phyloP scores from a whole-genome alignment of 2,888 invertebrate genomes.

The Buathra laborator region DNA sequence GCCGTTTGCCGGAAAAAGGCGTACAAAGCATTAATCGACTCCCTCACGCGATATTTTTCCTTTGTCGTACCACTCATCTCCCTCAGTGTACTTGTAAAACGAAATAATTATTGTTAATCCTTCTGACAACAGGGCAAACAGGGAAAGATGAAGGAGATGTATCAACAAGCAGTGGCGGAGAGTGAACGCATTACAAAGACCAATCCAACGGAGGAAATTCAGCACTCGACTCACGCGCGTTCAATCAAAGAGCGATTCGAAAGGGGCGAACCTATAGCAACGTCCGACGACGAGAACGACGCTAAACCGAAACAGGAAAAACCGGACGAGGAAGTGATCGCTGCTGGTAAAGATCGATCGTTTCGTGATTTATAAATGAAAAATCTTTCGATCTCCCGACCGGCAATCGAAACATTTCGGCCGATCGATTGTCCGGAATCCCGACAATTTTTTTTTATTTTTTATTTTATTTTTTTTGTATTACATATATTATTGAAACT shows the following conservation, averaged over 20 bases:
- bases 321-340: constrained; percentile 91
- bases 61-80: not conserved
- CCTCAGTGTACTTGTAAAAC: not conserved
- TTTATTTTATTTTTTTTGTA: not conserved
- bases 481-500: not conserved
- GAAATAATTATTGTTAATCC: constrained; percentile 26
- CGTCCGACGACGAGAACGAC: constrained; percentile 87
- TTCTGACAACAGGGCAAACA: constrained; percentile 90
- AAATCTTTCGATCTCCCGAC: not conserved
- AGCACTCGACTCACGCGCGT: constrained; percentile 86
- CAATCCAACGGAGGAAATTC: constrained; percentile 83
- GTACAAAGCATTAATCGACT: not conserved
- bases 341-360: constrained; percentile 88
- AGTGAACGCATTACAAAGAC: constrained; percentile 88
- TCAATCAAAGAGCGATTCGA: constrained; percentile 93
- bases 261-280: constrained; percentile 89
- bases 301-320: constrained; percentile 87
- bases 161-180: constrained; percentile 95
- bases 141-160: constrained; percentile 96
- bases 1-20: too few relatives aligned
- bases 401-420: not conserved
- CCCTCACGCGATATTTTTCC: constrained; percentile 3
- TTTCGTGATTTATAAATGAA: not conserved
- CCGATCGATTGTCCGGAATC: too few relatives aligned
- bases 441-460: too few relatives aligned